These are phyloP conservation scores for Bombus breviceps DNA, from an alignment of 1,140 invertebrate species.

Conservation along the genomic window DNA sequence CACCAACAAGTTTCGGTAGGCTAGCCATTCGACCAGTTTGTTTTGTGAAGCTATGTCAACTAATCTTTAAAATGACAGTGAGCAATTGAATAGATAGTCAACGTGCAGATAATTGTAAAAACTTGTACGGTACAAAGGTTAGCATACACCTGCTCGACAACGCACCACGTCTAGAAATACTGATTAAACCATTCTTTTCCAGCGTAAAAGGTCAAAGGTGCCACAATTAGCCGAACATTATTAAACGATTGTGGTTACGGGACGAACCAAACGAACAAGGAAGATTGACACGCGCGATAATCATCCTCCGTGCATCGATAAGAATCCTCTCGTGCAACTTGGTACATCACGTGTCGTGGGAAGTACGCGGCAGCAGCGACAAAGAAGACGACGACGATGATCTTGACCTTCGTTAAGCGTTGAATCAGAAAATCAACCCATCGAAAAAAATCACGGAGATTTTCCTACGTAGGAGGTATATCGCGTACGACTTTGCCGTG, in stretches of 20 bases:
- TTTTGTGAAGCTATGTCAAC: not conserved
- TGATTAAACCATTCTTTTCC: not conserved
- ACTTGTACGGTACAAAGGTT: not conserved
- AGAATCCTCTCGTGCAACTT: not conserved
- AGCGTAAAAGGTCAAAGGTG: not conserved
- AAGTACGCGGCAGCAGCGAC: not conserved
- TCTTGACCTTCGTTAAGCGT: not conserved
- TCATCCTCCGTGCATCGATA: not conserved
- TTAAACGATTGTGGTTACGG: not conserved
- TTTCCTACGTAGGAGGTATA: not conserved
- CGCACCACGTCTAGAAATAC: fast-evolving
- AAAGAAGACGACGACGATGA: not conserved
- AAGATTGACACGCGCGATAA: not conserved
- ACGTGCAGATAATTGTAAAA: not conserved
- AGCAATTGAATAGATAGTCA: not conserved
- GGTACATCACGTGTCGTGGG: not conserved
- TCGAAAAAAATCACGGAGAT: not conserved
- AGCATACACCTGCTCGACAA: not conserved
- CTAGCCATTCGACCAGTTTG: not conserved
- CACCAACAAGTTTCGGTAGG: too few relatives aligned
- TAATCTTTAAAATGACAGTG: not conserved
- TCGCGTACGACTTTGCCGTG: not conserved
- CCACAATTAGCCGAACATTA: not conserved
- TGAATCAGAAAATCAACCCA: not conserved
- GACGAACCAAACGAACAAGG: not conserved